Conservation (phyloP, 2,888 invertebrate species). For the Pachydiplax longipennis region DNA sequence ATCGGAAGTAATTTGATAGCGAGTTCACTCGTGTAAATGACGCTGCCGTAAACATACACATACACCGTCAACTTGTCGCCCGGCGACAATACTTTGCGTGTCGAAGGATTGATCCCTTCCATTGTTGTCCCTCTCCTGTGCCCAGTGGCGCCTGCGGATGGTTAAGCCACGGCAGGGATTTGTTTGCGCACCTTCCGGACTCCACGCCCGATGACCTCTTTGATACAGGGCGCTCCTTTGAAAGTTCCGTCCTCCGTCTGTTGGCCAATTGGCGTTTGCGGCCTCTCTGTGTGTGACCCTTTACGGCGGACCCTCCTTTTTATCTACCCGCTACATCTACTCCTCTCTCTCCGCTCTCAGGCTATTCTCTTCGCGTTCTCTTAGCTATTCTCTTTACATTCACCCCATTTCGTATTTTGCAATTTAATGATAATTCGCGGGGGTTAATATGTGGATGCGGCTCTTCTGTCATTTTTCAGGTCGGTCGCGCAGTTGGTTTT, state of each 20-base stretch:
- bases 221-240: constrained; percentile 23
- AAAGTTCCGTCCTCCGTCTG: neutral
- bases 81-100: neutral
- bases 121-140: neutral
- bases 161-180: neutral
- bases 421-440: too few relatives aligned
- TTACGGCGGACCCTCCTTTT: neutral
- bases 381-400: neutral
- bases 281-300: neutral
- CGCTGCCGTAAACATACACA: neutral
- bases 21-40: too few relatives aligned
- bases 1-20: too few relatives aligned
- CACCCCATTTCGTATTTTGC: neutral
- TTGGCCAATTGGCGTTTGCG: constrained; percentile 7
- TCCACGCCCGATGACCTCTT: neutral
- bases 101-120: neutral
- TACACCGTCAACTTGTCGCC: neutral
- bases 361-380: too few relatives aligned
- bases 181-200: constrained; percentile 25
- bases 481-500: too few relatives aligned
- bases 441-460: too few relatives aligned
- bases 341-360: neutral
- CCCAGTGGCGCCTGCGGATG: neutral
- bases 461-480: too few relatives aligned
- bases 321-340: too few relatives aligned